Evolutionary conservation across 2,113 vertebrate species (phyloP).

Genomic region (Clarias macrocephalus): DNA sequence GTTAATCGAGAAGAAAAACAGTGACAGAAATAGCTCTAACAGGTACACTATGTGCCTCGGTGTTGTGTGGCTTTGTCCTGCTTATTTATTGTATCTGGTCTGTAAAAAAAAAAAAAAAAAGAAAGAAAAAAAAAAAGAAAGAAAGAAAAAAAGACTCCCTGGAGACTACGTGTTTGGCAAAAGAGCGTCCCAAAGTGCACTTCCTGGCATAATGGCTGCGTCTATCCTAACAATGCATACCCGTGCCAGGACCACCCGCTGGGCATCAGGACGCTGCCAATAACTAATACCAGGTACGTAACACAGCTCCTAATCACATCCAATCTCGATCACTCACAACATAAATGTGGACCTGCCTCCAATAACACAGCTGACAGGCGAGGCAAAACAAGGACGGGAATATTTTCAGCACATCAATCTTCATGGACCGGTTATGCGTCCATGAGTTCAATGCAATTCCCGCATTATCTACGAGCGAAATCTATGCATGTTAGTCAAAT

Average conservation of each 20-base stretch:
- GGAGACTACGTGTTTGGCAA: constrained; percentile 30
- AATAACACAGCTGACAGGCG: background rate
- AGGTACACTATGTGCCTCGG: constrained; percentile 38
- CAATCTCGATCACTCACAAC: constrained; percentile 36
- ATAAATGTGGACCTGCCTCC: constrained; percentile 8
- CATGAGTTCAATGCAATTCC: background rate
- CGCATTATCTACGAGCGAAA: too few species aligned
- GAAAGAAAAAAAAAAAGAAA: background rate
- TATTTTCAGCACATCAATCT: background rate
- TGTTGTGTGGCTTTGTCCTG: constrained; percentile 19
- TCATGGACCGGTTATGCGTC: background rate
- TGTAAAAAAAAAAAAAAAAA: background rate
- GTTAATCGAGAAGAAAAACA: background rate
- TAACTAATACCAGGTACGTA: constrained; percentile 52
- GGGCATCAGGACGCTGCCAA: constrained; percentile 30
- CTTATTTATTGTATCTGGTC: constrained; percentile 37
- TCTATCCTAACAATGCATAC: constrained; percentile 28
- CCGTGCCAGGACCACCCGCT: constrained; percentile 49
- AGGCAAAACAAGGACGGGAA: background rate
- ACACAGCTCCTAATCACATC: constrained; percentile 40
- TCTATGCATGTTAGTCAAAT: too few species aligned
- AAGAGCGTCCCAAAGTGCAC: constrained; percentile 24
- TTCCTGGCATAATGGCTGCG: constrained; percentile 42
- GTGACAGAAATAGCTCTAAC: constrained; percentile 61
- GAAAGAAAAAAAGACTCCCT: background rate